Percentiles rank a stretch among this genome's conserved stretches.
Conservation (phyloP, 1,140 invertebrate genomes). For the Zaprionus gabonicus region DNA sequence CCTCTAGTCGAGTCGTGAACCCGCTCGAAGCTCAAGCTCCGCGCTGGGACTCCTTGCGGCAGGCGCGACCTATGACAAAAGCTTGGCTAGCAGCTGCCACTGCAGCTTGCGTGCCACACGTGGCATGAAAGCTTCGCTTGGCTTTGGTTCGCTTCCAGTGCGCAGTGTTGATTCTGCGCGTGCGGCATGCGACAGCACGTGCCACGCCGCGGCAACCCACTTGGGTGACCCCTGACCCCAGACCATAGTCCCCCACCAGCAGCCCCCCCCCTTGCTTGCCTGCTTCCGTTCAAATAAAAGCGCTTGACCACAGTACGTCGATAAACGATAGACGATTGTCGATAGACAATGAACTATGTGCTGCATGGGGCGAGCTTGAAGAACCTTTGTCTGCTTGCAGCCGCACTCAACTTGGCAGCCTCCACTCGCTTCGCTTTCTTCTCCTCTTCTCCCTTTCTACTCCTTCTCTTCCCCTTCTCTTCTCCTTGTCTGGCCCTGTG, state of each 20-base stretch:
- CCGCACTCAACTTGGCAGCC: slow-evolving; percentile 19
- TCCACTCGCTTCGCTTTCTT: neutral
- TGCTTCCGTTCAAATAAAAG: slow-evolving; percentile 63
- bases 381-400: neutral
- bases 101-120: slow-evolving; percentile 47
- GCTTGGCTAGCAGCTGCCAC: slow-evolving; percentile 35
- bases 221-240: neutral
- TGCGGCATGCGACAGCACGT: slow-evolving; percentile 66
- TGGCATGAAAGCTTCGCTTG: neutral
- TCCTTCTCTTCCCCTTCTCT: neutral
- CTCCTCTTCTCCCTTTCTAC: neutral
- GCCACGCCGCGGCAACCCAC: slow-evolving; percentile 55
- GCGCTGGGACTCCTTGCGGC: neutral
- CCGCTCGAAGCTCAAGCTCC: slow-evolving; percentile 23
- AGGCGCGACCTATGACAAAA: slow-evolving; percentile 72
- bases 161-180: slow-evolving; percentile 73
- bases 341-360: neutral
- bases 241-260: neutral
- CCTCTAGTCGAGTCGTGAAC: slow-evolving; percentile 21
- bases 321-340: neutral
- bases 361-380: neutral
- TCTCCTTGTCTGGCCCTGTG: slow-evolving; percentile 17
- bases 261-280: slow-evolving; percentile 7
- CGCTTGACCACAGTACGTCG: slow-evolving; percentile 59
- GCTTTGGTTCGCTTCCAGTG: slow-evolving; percentile 53